Percentiles rank a stretch among this genome's conserved stretches.
Conservation (phyloP, 1,140 invertebrate species). For the Heterodera schachtii region DNA sequence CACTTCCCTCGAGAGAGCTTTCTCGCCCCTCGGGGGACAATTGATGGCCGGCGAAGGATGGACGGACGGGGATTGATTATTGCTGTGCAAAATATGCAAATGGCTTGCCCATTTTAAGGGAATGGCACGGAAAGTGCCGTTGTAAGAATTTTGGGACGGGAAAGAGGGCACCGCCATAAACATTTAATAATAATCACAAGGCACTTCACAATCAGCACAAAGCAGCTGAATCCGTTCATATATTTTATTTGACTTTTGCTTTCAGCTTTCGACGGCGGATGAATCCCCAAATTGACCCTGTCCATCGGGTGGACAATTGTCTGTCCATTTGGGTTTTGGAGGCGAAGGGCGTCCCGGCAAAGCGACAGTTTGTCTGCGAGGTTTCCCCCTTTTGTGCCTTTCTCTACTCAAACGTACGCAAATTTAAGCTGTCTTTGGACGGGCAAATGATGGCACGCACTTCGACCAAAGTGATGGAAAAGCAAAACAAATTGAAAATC, state of each 20-base stretch:
- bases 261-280: slow-evolving; percentile 59
- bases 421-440: slow-evolving; percentile 78
- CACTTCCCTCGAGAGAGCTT: neutral
- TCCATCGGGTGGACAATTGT: slow-evolving; percentile 82
- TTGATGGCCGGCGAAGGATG: neutral
- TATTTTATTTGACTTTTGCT: slow-evolving; percentile 16
- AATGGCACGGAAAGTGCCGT: neutral
- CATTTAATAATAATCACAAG: neutral
- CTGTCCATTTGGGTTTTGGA: slow-evolving; percentile 90
- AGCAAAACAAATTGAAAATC: too few relatives aligned
- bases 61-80: neutral
- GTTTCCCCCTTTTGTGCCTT: neutral
- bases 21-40: neutral
- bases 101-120: neutral
- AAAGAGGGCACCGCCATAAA: neutral
- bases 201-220: too few relatives aligned
- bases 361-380: slow-evolving; percentile 89
- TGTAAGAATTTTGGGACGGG: too few relatives aligned
- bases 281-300: slow-evolving; percentile 59
- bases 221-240: too few relatives aligned
- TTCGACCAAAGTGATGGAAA: slow-evolving; percentile 75
- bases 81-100: neutral
- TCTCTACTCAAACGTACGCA: neutral
- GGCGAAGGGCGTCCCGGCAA: slow-evolving; percentile 86
- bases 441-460: slow-evolving; percentile 85